These are phyloP conservation scores for Drosophila arawakana DNA, from an alignment of 1,140 invertebrate species.

Conservation along the genomic window DNA sequence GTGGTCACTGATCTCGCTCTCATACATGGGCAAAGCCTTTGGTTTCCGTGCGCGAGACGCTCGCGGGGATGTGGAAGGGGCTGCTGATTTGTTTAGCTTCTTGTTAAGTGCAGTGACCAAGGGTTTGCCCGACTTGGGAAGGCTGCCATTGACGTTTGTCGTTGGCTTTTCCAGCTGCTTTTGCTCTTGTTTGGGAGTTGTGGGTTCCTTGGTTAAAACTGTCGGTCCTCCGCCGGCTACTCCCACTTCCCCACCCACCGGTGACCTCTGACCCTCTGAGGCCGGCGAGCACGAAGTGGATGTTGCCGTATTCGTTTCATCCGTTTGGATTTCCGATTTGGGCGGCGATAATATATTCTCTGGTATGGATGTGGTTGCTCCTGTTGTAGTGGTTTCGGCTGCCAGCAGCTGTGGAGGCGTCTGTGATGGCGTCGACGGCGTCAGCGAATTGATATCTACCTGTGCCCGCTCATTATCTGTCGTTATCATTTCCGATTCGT, in stretches of 20 bases:
- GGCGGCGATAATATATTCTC: slow-evolving; percentile 80
- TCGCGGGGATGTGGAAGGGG: slow-evolving; percentile 62
- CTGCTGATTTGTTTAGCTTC: slow-evolving; percentile 65
- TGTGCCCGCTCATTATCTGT: slow-evolving; percentile 36
- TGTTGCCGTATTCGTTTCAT: slow-evolving; percentile 80
- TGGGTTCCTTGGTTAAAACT: slow-evolving; percentile 4
- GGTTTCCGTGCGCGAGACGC: slow-evolving; percentile 66
- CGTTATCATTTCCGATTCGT: slow-evolving; percentile 20
- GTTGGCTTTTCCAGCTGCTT: slow-evolving; percentile 9
- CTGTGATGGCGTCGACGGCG: slow-evolving; percentile 74
- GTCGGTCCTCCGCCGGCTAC: not conserved
- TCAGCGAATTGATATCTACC: slow-evolving; percentile 67
- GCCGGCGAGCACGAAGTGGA: slow-evolving; percentile 79
- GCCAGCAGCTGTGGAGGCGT: slow-evolving; percentile 66
- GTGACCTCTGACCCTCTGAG: slow-evolving; percentile 72
- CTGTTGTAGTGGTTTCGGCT: slow-evolving; percentile 29
- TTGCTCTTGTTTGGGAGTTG: slow-evolving; percentile 28
- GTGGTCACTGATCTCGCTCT: slow-evolving; percentile 86
- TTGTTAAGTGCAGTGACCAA: slow-evolving; percentile 67
- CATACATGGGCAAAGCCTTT: slow-evolving; percentile 80
- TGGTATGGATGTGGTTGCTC: slow-evolving; percentile 53
- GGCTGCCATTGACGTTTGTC: slow-evolving; percentile 67
- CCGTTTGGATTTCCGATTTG: slow-evolving; percentile 80
- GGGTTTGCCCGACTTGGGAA: slow-evolving; percentile 83
- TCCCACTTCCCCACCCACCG: slow-evolving; percentile 20